Conservation (phyloP, 2,113 vertebrate species). For the Nannobrachium achirus region DNA sequence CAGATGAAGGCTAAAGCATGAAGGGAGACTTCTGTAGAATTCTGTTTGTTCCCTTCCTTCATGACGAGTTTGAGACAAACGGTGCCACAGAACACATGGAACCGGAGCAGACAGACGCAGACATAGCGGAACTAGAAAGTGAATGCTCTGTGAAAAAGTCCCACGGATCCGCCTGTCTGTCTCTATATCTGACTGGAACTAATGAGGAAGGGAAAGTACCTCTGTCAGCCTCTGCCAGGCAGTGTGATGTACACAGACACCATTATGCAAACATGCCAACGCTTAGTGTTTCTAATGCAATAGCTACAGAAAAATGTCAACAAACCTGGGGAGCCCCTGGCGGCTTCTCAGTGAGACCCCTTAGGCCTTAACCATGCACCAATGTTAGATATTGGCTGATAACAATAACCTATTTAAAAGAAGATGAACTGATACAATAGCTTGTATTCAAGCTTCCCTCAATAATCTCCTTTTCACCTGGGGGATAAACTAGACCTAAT, state of each 20-base stretch:
- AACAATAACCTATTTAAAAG: no score
- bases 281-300: neutral
- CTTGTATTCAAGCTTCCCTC: no score
- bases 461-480: no score
- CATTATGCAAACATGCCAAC: neutral
- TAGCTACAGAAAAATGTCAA: neutral
- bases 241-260: neutral
- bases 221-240: neutral
- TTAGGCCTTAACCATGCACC: no score
- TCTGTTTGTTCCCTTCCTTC: neutral
- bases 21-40: no score
- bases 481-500: no score
- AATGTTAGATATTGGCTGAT: no score
- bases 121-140: slow-evolving; percentile 59
- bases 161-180: slow-evolving; percentile 28
- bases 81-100: slow-evolving; percentile 1
- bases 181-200: slow-evolving; percentile 3
- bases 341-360: neutral
- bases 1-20: no score
- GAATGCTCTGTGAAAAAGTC: slow-evolving; percentile 17
- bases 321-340: neutral
- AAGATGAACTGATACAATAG: no score
- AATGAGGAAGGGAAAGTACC: slow-evolving; percentile 58
- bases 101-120: neutral
- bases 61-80: neutral